Conservation (phyloP, 2,888 invertebrate species). For the Scaptomyza cyrtandrae region DNA sequence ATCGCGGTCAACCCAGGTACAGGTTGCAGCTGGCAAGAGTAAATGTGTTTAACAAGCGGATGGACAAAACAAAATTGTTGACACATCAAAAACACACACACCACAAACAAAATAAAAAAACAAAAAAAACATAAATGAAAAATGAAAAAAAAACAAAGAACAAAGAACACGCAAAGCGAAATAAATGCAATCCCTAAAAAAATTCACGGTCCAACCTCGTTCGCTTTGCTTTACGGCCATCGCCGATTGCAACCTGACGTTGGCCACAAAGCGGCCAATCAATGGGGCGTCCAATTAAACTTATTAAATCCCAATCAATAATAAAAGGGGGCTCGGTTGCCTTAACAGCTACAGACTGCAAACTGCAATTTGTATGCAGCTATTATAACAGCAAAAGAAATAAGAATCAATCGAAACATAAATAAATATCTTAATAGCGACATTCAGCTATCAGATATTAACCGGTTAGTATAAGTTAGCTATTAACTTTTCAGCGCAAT, state of each 20-base stretch:
- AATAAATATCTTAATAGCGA: too few species aligned
- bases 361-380: slow-evolving; percentile 22
- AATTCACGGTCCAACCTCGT: neutral
- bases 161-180: neutral
- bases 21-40: slow-evolving; percentile 21
- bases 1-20: slow-evolving; percentile 45
- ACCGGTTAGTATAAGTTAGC: too few species aligned
- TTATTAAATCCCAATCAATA: slow-evolving; percentile 79
- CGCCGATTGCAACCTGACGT: neutral
- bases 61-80: slow-evolving; percentile 39
- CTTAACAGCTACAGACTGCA: slow-evolving; percentile 15
- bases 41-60: slow-evolving; percentile 60
- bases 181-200: neutral
- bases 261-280: slow-evolving; percentile 43
- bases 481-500: too few species aligned
- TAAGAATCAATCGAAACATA: too few species aligned
- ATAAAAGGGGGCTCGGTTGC: slow-evolving; percentile 53
- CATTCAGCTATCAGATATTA: too few species aligned
- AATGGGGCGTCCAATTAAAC: slow-evolving; percentile 66
- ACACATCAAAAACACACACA: slow-evolving; percentile 39
- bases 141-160: neutral
- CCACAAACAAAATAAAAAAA: neutral
- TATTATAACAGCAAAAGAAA: slow-evolving; percentile 5
- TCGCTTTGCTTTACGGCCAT: neutral
- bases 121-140: too few species aligned